These are phyloP conservation scores for Ceratina australensis DNA, from an alignment of 1,140 invertebrate species.

Conservation along the genomic window DNA sequence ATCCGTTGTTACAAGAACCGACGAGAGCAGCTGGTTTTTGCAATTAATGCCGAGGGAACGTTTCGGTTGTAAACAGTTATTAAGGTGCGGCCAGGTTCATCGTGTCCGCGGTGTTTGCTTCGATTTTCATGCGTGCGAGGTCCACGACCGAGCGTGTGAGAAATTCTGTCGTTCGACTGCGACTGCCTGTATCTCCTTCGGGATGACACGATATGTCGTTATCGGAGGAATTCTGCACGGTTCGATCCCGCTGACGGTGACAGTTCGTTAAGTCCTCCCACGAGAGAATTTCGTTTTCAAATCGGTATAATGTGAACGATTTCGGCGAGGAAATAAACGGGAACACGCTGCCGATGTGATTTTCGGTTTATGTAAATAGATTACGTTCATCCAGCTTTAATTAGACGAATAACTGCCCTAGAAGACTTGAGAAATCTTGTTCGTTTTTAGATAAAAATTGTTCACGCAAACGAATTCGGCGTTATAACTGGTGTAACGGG, in stretches of 20 bases:
- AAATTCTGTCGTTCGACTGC: constrained; percentile 31
- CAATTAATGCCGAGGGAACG: constrained; percentile 38
- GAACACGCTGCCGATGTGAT: not conserved
- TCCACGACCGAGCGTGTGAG: constrained; percentile 36
- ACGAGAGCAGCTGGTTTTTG: not conserved
- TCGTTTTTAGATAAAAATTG: not conserved
- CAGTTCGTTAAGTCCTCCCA: not conserved
- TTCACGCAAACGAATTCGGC: not conserved
- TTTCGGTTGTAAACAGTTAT: constrained; percentile 42
- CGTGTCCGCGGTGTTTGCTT: constrained; percentile 34
- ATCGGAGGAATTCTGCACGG: constrained; percentile 9
- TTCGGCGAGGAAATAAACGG: not conserved
- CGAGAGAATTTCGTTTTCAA: not conserved
- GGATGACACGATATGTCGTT: constrained; percentile 33
- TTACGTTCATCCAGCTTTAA: not conserved
- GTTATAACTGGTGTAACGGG: not conserved
- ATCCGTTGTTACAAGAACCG: not conserved
- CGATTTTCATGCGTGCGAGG: constrained; percentile 55
- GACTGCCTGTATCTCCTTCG: not conserved
- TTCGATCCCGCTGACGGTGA: constrained; percentile 36
- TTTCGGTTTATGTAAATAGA: constrained; percentile 19
- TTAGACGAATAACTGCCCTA: not conserved
- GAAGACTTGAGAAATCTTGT: not conserved
- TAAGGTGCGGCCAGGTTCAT: constrained; percentile 44
- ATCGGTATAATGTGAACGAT: constrained; percentile 16